A percentile compares a stretch with the other conserved stretches of the same genome.
These are phyloP conservation scores for Troides helena DNA, from an alignment of 2,888 invertebrate genomes.

Conservation along the genomic window DNA sequence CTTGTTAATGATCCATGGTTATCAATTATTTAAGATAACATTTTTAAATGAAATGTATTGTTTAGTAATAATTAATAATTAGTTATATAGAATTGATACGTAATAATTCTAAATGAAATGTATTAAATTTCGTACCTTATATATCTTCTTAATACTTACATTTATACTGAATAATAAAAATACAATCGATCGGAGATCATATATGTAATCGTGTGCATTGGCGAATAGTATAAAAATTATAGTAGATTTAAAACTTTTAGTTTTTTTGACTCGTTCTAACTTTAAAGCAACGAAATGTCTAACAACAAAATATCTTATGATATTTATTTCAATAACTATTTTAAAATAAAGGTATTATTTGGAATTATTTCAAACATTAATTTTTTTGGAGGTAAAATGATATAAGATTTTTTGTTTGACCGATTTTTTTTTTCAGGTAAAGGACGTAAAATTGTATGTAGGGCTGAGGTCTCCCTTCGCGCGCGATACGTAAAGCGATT, in stretches of 20 bases:
- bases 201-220: not conserved
- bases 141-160: not conserved
- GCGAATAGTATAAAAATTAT: not conserved
- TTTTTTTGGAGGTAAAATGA: not conserved
- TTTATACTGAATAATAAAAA: not conserved
- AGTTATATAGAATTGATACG: too few relatives aligned
- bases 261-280: not conserved
- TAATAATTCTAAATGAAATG: not conserved
- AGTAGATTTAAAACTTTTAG: not conserved
- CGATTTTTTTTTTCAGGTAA: slow-evolving; percentile 58
- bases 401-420: slow-evolving; percentile 21
- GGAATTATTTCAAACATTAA: not conserved
- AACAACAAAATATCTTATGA: not conserved
- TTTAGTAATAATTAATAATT: too few relatives aligned
- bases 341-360: not conserved
- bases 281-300: not conserved
- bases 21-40: too few relatives aligned
- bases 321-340: not conserved
- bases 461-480: slow-evolving; percentile 38
- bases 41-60: too few relatives aligned
- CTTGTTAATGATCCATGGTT: too few relatives aligned
- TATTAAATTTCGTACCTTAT: not conserved
- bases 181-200: not conserved
- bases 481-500: slow-evolving; percentile 53
- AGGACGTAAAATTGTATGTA: slow-evolving; percentile 62